Base-by-base conservation (phyloP, 2,113 vertebrate species). In the Dasypus novemcinctus region DNA sequence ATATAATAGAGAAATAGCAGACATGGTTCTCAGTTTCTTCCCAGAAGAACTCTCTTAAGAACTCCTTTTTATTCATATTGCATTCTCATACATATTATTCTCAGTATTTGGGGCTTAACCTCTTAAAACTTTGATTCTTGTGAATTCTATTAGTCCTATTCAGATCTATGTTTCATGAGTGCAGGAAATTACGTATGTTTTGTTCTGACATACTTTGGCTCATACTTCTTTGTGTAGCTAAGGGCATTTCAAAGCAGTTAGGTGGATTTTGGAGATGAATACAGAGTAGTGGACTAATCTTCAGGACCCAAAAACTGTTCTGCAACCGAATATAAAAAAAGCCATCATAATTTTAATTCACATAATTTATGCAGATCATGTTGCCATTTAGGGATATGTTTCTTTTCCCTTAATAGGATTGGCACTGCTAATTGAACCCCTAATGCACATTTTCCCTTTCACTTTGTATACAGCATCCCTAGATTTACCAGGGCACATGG, bases 131-230 rank as follows among this genome's bases (percentile, higher is more conserved):
- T 78, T 21, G 3, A 43, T 23, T n/a, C 2, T 46, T 49, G 15
- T 25, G 31, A 66, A 25, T 21, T 14, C 20, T 91, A 3, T 46
- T 75, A 11, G 11, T 52, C 29, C 12, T 12, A 0, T n/a, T 15
- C 1, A 0, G 5, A 12, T 33, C 14, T 63, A 59, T 59, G 4
- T 23, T 41, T 11, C 18, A 3, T 0, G 5, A 71, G 9, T 31
- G 29, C 52, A 72, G 38, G 12, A 23, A 8, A 5, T 38, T 29
- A 7, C 43, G 15, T 72, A 25, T 81, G 14, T 46, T 90, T 57
- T 63, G 31, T 23, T 43, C 52, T 68, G 46, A 18, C 49, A 0
- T 41, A 14, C 27, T 10, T 41, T 49, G 31, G 2, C 17, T 38
- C 8, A 4, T 21, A 3, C 3, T 78, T 71, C 33, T 57, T 61